These are phyloP conservation scores for Chalcosyrphus nemorum DNA, from an alignment of 2,888 invertebrate genomes.

Conservation along the genomic window DNA sequence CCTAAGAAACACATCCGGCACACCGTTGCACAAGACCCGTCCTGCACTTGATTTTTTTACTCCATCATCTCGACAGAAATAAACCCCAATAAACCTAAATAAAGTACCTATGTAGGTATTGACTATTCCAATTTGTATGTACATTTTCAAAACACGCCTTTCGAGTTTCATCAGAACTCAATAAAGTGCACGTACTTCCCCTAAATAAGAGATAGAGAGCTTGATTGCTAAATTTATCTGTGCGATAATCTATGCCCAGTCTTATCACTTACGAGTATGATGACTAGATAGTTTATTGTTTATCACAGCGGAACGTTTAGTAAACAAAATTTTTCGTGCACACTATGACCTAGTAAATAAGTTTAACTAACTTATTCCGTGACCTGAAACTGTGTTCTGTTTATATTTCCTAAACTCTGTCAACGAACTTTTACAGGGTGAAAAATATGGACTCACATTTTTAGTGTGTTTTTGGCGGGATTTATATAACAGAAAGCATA, in stretches of 20 bases:
- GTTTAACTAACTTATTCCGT: not conserved
- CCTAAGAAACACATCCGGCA: no score
- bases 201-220: conserved; percentile 14
- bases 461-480: not conserved
- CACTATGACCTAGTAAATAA: conserved; percentile 20
- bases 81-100: not conserved
- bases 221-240: conserved; percentile 47
- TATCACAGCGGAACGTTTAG: not conserved
- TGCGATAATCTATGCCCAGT: conserved; percentile 6
- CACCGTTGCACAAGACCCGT: no score
- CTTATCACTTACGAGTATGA: conserved; percentile 23
- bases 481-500: conserved; percentile 9
- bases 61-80: no score
- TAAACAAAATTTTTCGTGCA: conserved; percentile 8
- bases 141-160: not conserved
- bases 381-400: conserved; percentile 2
- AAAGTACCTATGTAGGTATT: no score
- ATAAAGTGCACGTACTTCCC: conserved; percentile 39
- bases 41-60: no score
- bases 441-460: not conserved
- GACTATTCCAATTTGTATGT: no score
- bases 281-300: conserved; percentile 6
- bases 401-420: conserved; percentile 3
- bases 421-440: not conserved
- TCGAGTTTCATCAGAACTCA: conserved; percentile 24